Percentiles rank a stretch among this genome's conserved stretches.
These are phyloP conservation scores for Xenopus tropicalis DNA, from an alignment of 2,113 vertebrate genomes.

Conservation along the genomic window DNA sequence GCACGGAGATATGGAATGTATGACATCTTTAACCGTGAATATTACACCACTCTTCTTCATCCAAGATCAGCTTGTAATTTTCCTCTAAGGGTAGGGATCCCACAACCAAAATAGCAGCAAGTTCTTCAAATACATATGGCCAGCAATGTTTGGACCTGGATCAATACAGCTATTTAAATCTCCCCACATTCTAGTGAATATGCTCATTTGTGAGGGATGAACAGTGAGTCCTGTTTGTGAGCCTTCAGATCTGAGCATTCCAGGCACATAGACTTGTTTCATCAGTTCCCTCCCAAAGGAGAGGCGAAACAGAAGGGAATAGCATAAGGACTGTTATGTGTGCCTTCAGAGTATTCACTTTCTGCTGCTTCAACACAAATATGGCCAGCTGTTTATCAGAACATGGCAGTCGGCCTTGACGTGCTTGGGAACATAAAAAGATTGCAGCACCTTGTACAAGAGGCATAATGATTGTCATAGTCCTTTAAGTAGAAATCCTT, in stretches of 20 bases:
- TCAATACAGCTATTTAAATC: slow-evolving; percentile 5
- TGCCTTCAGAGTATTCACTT: slow-evolving; percentile 25
- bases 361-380: slow-evolving; percentile 2
- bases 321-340: neutral
- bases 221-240: neutral
- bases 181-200: neutral
- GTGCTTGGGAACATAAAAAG: neutral
- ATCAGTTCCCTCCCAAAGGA: slow-evolving; percentile 8
- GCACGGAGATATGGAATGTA: no score
- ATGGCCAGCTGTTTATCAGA: slow-evolving; percentile 25
- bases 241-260: slow-evolving; percentile 17
- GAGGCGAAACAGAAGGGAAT: slow-evolving; percentile 15
- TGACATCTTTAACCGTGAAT: no score
- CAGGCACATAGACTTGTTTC: neutral
- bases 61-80: no score
- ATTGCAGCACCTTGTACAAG: neutral
- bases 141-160: neutral
- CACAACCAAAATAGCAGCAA: no score
- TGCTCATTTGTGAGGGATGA: neutral
- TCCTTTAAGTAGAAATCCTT: no score
- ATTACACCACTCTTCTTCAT: no score
- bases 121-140: no score
- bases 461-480: no score
- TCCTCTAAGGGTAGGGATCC: no score
- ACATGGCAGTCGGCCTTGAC: slow-evolving; percentile 11